Conservation (phyloP, 2,797 vertebrate genomes). For the Spatula versicolor region DNA sequence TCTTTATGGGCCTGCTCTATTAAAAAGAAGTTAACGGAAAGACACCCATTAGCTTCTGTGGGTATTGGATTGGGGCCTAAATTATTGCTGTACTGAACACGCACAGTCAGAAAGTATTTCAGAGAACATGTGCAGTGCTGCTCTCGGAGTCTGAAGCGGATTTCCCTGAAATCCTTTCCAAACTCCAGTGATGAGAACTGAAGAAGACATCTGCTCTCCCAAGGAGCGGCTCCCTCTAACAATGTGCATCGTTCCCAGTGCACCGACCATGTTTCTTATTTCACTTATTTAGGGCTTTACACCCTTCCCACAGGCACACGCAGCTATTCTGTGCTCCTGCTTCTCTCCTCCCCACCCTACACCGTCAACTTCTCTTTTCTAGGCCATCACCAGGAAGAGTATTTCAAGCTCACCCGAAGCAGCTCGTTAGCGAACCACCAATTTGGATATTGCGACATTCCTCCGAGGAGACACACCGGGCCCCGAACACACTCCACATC, state of each 20-base stretch:
- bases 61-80: constrained; percentile 59
- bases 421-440: constrained; percentile 75
- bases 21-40: constrained; percentile 53
- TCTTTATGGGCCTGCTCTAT: constrained; percentile 52
- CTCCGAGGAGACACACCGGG: neutral
- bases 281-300: constrained; percentile 71
- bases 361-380: constrained; percentile 74
- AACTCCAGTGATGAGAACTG: neutral
- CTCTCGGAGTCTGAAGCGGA: neutral
- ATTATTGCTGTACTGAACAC: constrained; percentile 50
- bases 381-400: constrained; percentile 79
- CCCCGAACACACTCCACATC: neutral
- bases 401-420: constrained; percentile 78
- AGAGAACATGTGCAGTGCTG: constrained; percentile 12
- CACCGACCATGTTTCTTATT: constrained; percentile 76
- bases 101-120: constrained; percentile 33
- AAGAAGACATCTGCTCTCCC: constrained; percentile 26
- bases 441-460: neutral
- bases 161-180: constrained; percentile 23
- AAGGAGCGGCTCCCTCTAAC: neutral
- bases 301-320: neutral
- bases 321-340: constrained; percentile 72
- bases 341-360: constrained; percentile 53
- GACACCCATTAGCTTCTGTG: constrained; percentile 62
- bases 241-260: constrained; percentile 79